These are phyloP conservation scores for Lepidurus apus DNA, from an alignment of 1,140 invertebrate genomes.

Conservation along the genomic window DNA sequence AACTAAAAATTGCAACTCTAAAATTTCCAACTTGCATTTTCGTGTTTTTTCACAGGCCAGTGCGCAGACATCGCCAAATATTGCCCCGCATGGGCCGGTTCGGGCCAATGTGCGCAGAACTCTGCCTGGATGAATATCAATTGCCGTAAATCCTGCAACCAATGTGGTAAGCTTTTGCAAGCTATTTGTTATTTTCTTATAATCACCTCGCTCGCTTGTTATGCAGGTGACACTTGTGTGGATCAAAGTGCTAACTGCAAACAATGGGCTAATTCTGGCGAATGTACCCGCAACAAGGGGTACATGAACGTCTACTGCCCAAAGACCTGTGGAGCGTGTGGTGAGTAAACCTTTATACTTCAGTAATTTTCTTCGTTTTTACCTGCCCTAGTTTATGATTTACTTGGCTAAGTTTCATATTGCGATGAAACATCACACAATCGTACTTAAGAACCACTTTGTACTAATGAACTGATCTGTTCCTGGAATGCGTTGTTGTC, in stretches of 20 bases:
- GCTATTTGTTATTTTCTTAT: not conserved
- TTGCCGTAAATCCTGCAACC: conserved; percentile 45
- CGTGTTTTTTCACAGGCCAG: conserved; percentile 17
- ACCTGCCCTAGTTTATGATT: not conserved
- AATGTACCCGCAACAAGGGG: conserved; percentile 41
- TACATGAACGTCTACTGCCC: conserved; percentile 44
- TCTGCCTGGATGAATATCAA: conserved; percentile 42
- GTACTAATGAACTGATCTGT: not conserved
- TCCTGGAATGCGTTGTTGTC: not conserved
- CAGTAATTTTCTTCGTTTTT: not conserved
- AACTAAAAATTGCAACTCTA: no score
- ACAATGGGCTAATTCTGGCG: conserved; percentile 37
- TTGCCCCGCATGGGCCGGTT: conserved; percentile 38
- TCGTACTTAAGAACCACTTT: not conserved
- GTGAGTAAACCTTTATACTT: not conserved
- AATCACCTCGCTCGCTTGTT: not conserved
- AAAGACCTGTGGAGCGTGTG: conserved; percentile 45
- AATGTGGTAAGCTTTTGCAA: conserved; percentile 41
- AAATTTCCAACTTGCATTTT: not conserved
- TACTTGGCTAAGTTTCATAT: not conserved
- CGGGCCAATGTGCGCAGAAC: conserved; percentile 37
- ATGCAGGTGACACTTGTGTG: conserved; percentile 26
- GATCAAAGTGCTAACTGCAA: conserved; percentile 29
- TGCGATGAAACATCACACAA: not conserved
- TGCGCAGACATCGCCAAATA: conserved; percentile 39